Conservation (phyloP, 2,113 vertebrate genomes). For the Camelus bactrianus region DNA sequence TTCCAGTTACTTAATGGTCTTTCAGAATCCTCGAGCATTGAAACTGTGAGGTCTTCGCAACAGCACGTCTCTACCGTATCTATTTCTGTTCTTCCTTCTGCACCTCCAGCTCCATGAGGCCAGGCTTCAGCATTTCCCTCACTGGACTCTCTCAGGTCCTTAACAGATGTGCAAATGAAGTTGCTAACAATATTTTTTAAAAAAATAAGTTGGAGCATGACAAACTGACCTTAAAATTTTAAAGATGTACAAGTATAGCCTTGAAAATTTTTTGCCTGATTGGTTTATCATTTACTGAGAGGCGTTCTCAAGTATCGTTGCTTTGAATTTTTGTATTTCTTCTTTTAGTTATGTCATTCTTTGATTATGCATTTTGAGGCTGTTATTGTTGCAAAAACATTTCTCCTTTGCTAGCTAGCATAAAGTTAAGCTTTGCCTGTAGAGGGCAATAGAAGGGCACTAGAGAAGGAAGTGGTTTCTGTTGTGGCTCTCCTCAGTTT, state of each 20-base stretch:
- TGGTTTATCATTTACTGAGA: background rate
- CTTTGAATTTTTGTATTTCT: background rate
- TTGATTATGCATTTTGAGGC: background rate
- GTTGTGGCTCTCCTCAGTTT: no score
- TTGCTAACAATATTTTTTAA: background rate
- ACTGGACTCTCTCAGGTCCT: background rate
- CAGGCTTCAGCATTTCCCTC: background rate
- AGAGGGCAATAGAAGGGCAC: background rate
- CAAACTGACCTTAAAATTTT: background rate
- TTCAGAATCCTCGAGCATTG: background rate
- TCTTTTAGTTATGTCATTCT: background rate
- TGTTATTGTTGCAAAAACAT: background rate
- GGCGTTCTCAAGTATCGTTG: background rate
- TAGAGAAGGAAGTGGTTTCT: background rate
- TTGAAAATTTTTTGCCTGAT: background rate
- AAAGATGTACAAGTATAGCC: background rate
- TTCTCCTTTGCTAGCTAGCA: background rate
- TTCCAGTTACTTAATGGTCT: background rate
- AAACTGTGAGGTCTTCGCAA: fast-evolving
- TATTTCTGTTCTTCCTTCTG: background rate
- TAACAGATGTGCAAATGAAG: background rate
- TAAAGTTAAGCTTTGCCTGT: background rate
- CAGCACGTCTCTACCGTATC: background rate
- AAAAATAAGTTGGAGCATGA: background rate
- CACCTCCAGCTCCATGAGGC: no score